Conservation (phyloP, 2,888 invertebrate genomes). For the Drosophila barbarae region DNA sequence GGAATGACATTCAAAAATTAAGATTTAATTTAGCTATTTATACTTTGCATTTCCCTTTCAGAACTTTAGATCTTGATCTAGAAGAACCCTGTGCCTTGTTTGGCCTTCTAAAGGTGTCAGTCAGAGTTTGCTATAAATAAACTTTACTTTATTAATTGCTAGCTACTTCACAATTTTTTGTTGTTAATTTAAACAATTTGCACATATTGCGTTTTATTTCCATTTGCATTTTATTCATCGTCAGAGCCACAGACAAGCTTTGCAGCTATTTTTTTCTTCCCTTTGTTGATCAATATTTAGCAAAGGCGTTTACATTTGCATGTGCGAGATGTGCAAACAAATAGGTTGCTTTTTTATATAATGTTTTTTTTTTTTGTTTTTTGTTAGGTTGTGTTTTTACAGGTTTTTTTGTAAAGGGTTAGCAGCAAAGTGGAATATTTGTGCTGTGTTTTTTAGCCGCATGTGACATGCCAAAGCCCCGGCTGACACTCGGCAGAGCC, state of each 20-base stretch:
- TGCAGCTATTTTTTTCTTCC: conserved; percentile 7
- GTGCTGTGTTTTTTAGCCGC: conserved; percentile 43
- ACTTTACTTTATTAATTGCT: conserved; percentile 2
- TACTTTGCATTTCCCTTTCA: background rate
- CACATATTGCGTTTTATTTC: conserved; percentile 30
- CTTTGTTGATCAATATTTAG: conserved; percentile 56
- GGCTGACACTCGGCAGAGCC: conserved; percentile 50
- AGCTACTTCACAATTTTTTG: conserved; percentile 7
- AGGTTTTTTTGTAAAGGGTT: conserved; percentile 9
- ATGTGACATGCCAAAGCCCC: conserved; percentile 58
- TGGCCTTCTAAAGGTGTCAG: background rate
- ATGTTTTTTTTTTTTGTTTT: background rate
- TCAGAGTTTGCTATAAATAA: conserved; percentile 1
- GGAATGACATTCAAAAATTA: background rate
- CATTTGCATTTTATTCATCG: conserved; percentile 27
- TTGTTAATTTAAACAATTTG: conserved; percentile 38
- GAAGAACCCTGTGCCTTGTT: background rate
- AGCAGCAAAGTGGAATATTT: conserved; percentile 3
- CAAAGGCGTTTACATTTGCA: conserved; percentile 15
- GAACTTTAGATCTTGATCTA: background rate
- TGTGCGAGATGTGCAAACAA: conserved; percentile 32
- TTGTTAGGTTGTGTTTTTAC: conserved; percentile 30
- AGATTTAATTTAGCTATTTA: background rate
- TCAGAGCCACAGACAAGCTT: conserved; percentile 8
- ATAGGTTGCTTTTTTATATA: conserved; percentile 16